Percentiles rank a stretch among this genome's conserved stretches.
Evolutionary conservation across 2,797 vertebrate species (phyloP).

Genomic region (Lateolabrax maculatus): DNA sequence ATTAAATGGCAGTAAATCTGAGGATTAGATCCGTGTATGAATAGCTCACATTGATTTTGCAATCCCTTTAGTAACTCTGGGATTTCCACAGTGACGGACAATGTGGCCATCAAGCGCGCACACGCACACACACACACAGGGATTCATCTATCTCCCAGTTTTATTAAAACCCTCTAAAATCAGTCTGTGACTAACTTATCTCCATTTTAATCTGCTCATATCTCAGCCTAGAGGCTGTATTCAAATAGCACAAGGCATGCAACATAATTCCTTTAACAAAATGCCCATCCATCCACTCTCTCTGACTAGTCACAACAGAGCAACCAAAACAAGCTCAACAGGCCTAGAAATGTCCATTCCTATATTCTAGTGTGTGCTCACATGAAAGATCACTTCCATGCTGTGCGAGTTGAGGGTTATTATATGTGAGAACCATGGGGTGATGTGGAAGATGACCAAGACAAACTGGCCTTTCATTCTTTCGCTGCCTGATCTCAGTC

Average conservation of each 20-base stretch:
- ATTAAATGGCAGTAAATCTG: constrained; percentile 86
- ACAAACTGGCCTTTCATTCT: constrained; percentile 55
- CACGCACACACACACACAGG: constrained; percentile 7
- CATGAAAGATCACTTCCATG: constrained; percentile 48
- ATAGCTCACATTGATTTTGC: constrained; percentile 79
- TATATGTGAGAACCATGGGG: constrained; percentile 50
- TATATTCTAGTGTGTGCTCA: constrained; percentile 47
- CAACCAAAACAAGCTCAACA: constrained; percentile 53
- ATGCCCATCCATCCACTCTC: constrained; percentile 29
- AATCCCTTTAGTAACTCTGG: constrained; percentile 72
- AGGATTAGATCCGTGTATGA: constrained; percentile 85
- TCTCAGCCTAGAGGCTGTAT: constrained; percentile 46
- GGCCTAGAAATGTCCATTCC: constrained; percentile 63
- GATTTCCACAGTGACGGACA: constrained; percentile 68
- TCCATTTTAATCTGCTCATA: constrained; percentile 61
- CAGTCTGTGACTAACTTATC: constrained; percentile 56
- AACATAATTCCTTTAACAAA: constrained; percentile 54
- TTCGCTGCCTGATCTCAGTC: constrained; percentile 41
- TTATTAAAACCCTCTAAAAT: constrained; percentile 45
- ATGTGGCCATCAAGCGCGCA: constrained; percentile 49
- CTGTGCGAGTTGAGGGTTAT: constrained; percentile 56
- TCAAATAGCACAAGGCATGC: constrained; percentile 38
- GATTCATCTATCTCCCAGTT: constrained; percentile 22
- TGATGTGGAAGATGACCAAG: constrained; percentile 48
- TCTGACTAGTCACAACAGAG: constrained; percentile 53